phyloP scores from a whole-genome alignment of 2,888 invertebrate genomes.

The Megastigmus dorsalis region DNA sequence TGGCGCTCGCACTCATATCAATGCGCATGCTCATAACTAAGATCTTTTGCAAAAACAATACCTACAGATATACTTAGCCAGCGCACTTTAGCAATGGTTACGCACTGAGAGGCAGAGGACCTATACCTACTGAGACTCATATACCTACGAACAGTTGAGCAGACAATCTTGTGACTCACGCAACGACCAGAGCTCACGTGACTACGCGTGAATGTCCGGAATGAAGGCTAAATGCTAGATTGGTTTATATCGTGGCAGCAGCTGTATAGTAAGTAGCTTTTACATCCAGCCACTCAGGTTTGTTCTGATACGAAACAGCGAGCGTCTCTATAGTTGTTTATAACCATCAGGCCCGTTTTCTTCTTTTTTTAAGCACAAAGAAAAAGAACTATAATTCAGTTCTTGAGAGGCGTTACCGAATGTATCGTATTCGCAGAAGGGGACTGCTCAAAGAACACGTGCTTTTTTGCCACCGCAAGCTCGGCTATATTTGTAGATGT shows the following conservation, averaged over 20 bases:
- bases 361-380: not conserved
- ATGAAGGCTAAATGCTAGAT: slow-evolving; percentile 27
- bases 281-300: too few species aligned
- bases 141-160: too few species aligned
- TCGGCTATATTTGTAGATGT: not conserved
- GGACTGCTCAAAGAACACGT: not conserved
- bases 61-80: not conserved
- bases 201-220: slow-evolving; percentile 26
- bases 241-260: slow-evolving; percentile 20
- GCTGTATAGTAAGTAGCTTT: not conserved
- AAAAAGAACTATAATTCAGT: not conserved
- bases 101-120: not conserved
- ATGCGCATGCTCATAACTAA: slow-evolving; percentile 8
- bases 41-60: not conserved
- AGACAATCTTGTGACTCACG: too few species aligned
- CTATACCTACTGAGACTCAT: slow-evolving; percentile 7
- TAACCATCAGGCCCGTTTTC: not conserved
- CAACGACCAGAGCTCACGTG: too few species aligned
- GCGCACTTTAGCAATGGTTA: slow-evolving; percentile 1
- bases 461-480: not conserved
- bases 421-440: not conserved
- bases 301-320: not conserved
- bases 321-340: not conserved
- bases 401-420: not conserved
- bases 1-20: not conserved